Conservation (phyloP, 2,797 vertebrate species). For the Diceros bicornis region DNA sequence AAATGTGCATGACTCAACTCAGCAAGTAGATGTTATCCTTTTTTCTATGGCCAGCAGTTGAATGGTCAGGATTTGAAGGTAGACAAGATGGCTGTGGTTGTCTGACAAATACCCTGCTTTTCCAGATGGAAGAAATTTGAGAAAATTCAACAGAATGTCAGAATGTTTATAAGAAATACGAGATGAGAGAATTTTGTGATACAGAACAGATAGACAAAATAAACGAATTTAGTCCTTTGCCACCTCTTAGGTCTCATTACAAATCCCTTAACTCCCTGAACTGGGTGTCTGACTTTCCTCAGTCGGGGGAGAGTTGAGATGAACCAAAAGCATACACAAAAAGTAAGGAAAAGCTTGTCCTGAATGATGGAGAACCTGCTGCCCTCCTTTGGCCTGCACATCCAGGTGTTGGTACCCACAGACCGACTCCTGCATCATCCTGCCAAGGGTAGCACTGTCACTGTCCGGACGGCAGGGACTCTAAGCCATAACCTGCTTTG, state of each 20-base stretch:
- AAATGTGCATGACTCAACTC: neutral
- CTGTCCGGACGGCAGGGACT: neutral
- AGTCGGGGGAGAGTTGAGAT: neutral
- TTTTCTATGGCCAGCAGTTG: neutral
- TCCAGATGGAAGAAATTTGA: slow-evolving; percentile 68
- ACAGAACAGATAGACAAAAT: slow-evolving; percentile 42
- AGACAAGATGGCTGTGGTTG: neutral
- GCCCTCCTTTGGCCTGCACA: too few relatives aligned
- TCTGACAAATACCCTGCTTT: neutral
- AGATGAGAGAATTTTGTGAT: slow-evolving; percentile 53
- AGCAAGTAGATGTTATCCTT: neutral
- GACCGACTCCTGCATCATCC: neutral
- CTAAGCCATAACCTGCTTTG: too few relatives aligned
- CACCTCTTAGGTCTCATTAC: neutral
- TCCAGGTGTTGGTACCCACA: neutral
- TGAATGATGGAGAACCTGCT: neutral
- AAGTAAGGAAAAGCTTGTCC: neutral
- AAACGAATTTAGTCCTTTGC: neutral
- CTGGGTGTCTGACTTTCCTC: neutral
- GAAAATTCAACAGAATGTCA: slow-evolving; percentile 14
- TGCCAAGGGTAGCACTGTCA: too few relatives aligned
- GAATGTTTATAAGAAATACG: slow-evolving; percentile 54
- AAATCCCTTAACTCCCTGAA: neutral
- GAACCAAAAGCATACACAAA: neutral
- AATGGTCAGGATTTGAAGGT: neutral